Conservation (phyloP, 2,113 vertebrate genomes). For the Coptodon rendalli region DNA sequence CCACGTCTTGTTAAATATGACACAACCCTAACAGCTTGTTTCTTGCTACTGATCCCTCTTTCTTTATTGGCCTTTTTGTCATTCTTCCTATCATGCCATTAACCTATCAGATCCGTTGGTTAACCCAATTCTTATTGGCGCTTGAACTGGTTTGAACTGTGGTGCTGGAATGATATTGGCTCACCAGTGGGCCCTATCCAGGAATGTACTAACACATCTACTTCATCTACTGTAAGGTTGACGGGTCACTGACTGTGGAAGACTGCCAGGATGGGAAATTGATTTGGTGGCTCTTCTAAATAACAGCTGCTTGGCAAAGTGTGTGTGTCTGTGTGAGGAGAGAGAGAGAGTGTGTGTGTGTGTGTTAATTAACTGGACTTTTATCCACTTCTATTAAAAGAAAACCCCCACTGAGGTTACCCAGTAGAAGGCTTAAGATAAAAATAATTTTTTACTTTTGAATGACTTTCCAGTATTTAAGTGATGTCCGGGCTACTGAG, state of each 20-base stretch:
- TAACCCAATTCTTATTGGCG: neutral
- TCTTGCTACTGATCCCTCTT: slow-evolving; percentile 46
- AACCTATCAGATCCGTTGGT: neutral
- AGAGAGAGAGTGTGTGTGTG: neutral
- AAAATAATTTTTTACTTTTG: neutral
- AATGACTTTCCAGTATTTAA: neutral
- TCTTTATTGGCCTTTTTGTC: neutral
- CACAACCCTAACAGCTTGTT: slow-evolving; percentile 43
- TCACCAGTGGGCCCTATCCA: neutral
- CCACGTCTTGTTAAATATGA: neutral
- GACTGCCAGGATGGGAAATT: neutral
- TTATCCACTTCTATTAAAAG: neutral
- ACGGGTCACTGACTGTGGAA: neutral
- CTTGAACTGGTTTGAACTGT: neutral
- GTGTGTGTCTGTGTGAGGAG: neutral
- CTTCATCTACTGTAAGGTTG: neutral
- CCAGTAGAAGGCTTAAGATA: neutral
- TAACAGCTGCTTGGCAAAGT: neutral
- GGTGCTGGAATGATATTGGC: neutral
- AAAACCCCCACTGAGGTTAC: neutral
- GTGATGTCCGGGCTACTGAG: neutral
- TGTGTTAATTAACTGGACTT: neutral
- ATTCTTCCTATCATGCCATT: neutral
- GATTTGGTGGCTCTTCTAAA: neutral
- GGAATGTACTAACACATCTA: slow-evolving; percentile 26